phyloP scores from a whole-genome alignment of 2,888 invertebrate species.

The Eristalinus aeneus region DNA sequence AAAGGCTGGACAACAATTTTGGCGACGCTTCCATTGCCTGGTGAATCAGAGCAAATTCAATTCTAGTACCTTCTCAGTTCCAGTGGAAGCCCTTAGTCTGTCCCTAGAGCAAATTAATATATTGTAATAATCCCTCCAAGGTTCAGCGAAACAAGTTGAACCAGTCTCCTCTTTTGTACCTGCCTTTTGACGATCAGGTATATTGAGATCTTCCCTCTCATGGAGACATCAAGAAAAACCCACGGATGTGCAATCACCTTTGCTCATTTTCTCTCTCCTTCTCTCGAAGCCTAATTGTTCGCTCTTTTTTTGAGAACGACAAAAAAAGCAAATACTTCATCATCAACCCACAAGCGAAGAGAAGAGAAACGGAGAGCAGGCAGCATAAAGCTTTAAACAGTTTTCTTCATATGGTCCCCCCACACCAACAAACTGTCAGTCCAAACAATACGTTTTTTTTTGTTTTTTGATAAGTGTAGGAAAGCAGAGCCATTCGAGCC shows the following conservation, averaged over 20 bases:
- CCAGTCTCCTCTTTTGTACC: not conserved
- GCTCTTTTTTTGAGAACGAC: not conserved
- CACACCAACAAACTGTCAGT: slow-evolving; percentile 20
- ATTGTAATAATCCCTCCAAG: not conserved
- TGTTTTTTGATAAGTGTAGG: not conserved
- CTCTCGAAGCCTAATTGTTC: not conserved
- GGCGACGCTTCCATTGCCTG: too few relatives aligned
- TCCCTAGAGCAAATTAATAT: not conserved
- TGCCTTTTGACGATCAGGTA: not conserved
- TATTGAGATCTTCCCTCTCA: not conserved
- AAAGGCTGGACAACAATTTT: too few relatives aligned
- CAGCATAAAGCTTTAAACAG: slow-evolving; percentile 19
- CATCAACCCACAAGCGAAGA: not conserved
- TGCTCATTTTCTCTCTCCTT: not conserved
- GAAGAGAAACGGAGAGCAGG: not conserved
- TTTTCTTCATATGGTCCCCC: not conserved
- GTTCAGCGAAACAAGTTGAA: not conserved
- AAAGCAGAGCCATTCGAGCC: slow-evolving; percentile 1
- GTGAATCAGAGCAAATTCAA: not conserved
- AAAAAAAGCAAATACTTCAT: not conserved
- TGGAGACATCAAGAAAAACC: not conserved
- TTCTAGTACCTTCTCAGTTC: not conserved
- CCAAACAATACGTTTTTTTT: not conserved
- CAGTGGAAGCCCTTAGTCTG: not conserved
- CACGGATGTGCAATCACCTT: not conserved